Percentiles rank a stretch among this genome's conserved stretches.
Conservation (phyloP, 2,113 vertebrate species). For the Chaetorhynchus papuensis region DNA sequence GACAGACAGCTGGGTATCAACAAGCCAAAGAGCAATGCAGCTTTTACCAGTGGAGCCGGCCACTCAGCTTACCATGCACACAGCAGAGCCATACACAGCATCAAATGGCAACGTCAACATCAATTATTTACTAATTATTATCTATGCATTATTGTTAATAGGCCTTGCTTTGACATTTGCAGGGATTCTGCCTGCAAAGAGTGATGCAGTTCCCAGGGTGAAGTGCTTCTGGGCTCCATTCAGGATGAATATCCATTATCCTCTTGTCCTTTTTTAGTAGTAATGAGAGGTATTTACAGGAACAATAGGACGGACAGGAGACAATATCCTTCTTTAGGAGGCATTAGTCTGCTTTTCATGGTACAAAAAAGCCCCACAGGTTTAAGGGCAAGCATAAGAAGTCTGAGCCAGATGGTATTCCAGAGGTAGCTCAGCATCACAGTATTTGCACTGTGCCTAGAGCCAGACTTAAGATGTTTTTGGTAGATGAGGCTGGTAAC, state of each 20-base stretch:
- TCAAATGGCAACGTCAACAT: neutral
- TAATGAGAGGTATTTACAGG: neutral
- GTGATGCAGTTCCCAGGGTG: neutral
- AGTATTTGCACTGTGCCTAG: neutral
- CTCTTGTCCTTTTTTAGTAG: neutral
- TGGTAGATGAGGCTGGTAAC: neutral
- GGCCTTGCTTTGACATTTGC: neutral
- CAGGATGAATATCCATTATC: neutral
- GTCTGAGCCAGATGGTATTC: neutral
- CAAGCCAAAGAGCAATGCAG: neutral
- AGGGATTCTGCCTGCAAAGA: neutral
- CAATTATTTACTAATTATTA: slow-evolving; percentile 4
- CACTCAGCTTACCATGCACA: neutral
- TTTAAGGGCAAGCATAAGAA: neutral
- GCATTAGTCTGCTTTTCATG: neutral
- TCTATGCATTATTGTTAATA: neutral
- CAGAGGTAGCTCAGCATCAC: neutral
- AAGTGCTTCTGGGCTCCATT: neutral
- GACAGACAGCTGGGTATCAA: neutral
- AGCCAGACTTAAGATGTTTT: neutral
- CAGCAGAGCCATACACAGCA: neutral
- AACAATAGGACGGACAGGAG: neutral
- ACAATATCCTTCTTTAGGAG: neutral
- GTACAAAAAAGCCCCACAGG: neutral
- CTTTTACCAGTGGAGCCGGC: neutral